These are phyloP conservation scores for Aspidiotus destructor DNA, from an alignment of 2,888 invertebrate species.

Conservation along the genomic window DNA sequence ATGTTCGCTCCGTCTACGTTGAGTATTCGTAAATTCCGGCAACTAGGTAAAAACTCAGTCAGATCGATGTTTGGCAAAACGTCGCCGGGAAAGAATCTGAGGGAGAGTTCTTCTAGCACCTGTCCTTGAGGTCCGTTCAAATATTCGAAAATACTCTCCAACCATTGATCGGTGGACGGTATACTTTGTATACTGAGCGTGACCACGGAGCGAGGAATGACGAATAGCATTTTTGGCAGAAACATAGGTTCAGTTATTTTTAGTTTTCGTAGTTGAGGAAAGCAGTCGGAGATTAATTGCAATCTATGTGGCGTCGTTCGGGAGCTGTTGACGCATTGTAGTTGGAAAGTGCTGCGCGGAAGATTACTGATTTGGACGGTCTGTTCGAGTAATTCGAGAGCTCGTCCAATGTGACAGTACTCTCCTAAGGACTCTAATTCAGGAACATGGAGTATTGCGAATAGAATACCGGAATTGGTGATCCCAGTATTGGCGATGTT, in stretches of 20 bases:
- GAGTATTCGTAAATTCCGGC: conserved; percentile 41
- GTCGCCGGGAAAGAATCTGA: conserved; percentile 41
- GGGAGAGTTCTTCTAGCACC: conserved; percentile 41
- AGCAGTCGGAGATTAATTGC: conserved; percentile 42
- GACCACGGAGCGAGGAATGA: conserved; percentile 41
- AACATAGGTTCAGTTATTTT: conserved; percentile 43
- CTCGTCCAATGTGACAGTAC: conserved; percentile 43
- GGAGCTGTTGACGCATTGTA: conserved; percentile 42
- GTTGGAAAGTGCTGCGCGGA: conserved; percentile 36
- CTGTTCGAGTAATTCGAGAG: conserved; percentile 42
- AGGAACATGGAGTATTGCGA: conserved; percentile 42
- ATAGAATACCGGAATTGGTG: conserved; percentile 42
- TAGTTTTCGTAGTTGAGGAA: conserved; percentile 42
- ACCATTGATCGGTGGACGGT: conserved; percentile 42
- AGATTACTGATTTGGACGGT: not conserved
- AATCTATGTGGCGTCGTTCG: conserved; percentile 42
- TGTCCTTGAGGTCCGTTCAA: conserved; percentile 41
- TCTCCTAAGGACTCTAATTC: conserved; percentile 43
- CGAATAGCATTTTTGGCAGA: conserved; percentile 41
- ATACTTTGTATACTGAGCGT: conserved; percentile 42
- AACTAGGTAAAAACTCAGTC: conserved; percentile 40
- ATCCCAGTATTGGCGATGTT: conserved; percentile 44
- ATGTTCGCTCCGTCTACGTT: conserved; percentile 42
- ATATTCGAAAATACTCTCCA: conserved; percentile 42
- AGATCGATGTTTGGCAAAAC: conserved; percentile 41